phyloP scores from a whole-genome alignment of 2,888 invertebrate species.

The Lymantria monacha region DNA sequence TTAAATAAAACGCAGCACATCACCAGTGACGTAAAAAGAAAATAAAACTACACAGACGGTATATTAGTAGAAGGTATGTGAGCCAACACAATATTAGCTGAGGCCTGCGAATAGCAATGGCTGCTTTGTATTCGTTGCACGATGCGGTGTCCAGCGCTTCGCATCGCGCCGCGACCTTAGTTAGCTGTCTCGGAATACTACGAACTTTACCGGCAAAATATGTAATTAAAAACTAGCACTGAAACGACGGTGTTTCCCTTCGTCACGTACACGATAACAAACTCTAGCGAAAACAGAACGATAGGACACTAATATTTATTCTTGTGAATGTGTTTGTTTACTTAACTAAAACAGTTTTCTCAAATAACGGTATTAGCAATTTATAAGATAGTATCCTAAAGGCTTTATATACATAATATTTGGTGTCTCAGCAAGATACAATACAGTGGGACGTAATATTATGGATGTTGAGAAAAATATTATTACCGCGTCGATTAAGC shows the following conservation, averaged over 20 bases:
- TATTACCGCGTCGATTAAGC: too few relatives aligned
- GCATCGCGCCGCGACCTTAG: slow-evolving; percentile 38
- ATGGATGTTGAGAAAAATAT: too few relatives aligned
- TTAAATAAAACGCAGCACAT: slow-evolving; percentile 19
- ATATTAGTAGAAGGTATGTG: slow-evolving; percentile 61
- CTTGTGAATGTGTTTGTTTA: slow-evolving; percentile 8
- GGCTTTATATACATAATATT: too few relatives aligned
- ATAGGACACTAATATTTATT: slow-evolving; percentile 9
- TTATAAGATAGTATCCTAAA: too few relatives aligned
- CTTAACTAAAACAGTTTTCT: slow-evolving; percentile 2
- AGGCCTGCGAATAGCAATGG: slow-evolving; percentile 34
- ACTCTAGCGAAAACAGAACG: slow-evolving; percentile 5
- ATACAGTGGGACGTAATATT: too few relatives aligned
- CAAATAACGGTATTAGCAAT: neutral
- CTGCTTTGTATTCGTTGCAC: slow-evolving; percentile 68
- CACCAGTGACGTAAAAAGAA: slow-evolving; percentile 41
- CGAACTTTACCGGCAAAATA: slow-evolving; percentile 24
- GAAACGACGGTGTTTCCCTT: neutral
- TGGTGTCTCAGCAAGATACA: too few relatives aligned
- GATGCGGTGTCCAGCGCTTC: slow-evolving; percentile 39
- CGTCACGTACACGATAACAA: neutral
- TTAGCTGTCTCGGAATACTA: slow-evolving; percentile 20
- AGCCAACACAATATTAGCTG: slow-evolving; percentile 71
- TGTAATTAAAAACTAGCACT: slow-evolving; percentile 17
- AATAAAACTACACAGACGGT: slow-evolving; percentile 51